Base-by-base conservation (phyloP, 2,113 vertebrate species). In the Rhipidura dahli region DNA sequence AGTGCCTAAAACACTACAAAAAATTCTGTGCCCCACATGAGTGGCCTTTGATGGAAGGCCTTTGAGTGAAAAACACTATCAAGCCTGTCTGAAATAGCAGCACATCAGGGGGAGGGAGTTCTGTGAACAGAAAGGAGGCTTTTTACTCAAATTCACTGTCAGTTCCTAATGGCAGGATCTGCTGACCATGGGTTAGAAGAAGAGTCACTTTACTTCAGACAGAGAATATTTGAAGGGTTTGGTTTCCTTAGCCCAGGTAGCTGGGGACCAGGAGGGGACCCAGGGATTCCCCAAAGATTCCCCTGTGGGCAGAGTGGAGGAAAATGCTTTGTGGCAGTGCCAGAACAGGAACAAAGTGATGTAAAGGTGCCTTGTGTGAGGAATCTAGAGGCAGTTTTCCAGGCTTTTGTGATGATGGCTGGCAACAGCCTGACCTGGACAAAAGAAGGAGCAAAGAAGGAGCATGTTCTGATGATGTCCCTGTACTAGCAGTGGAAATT, bases 91-190 rank as follows among this genome's bases (percentile, higher is more conserved):
- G 80, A 80, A 91, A 61, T 19, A 57, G 45, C 24, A 77, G 37
- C 2, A 1, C 13, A 65, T 23, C 3, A 3, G 0, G 4, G 33
- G 16, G 8, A 68, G 19, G 17, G 54, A 61, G 33, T 33, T 40
- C 37, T 12, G 30, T 81, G 50, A 45, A 45, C 10, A 69, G n/a
- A 77, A 50, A 69, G 14, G 26, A 72, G 14, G 8, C 14, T 51
- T 78, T 79, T 92, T 13, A 31, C 23, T 37, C 1, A 2, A 54
- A 66, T 49, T 33, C 10, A 24, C 10, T 10, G 21, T 27, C 37
- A 19, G 13, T 49, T 83, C n/a, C 37, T 70, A 57, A 40, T 33
- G 61, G 13, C 26, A 89, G 45, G 17, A 31, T 26, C 24, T 80
- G 17, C 54, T 80, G 63, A 21, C 30, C 0, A 1, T 35, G 15